Base-by-base conservation (phyloP, 1,140 invertebrate species). In the Sitobion miscanthi region DNA sequence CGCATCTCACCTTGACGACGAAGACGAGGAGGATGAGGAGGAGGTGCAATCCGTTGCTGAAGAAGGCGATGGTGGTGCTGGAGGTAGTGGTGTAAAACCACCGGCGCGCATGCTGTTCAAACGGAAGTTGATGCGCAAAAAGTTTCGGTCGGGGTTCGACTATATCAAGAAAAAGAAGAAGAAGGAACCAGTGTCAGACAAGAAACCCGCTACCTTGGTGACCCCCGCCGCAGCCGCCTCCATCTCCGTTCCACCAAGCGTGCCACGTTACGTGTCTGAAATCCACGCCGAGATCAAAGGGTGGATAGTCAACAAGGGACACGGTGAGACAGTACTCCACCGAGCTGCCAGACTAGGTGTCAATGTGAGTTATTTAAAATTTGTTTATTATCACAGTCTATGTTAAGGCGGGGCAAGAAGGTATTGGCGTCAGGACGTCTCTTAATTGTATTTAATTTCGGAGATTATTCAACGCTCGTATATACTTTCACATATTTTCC, bases 241-340 rank as follows among this genome's bases (percentile, higher is more conserved):
- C 57, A 6, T 7, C 3, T 11, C 62, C 0, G 21, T 49, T n/a
- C 42, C 54, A 23, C 30, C 91, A 11, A 42, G 54, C 17, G 38
- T 35, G 20, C 91, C 91, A 0, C 69, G 91, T 42, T 93, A 52
- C 20, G 82, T 69, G 6, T 93, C 91, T 3, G 91, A 93, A 25
- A 93, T 93, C 38, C 91, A 93, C n/a, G 82, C 91, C 2, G 91
- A 93, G 8, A 83, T 93, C 77, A 93, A 93, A 85, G 91, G 90
- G 3, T 91, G 86, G 87, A 54, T 89, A 52, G 93, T 94, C 87
- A 99, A 99, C 95, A 99, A 99, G 95, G 98, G 98, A 38, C 97
- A 98, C 25, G 98, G 98, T 25, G 98, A 99, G 95, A 99, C 98
- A 1, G 96, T 98, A 94, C 96, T 99, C 86, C 98, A 99, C 95